phyloP scores from a whole-genome alignment of 2,797 vertebrate genomes.

The Myotis pilosus region DNA sequence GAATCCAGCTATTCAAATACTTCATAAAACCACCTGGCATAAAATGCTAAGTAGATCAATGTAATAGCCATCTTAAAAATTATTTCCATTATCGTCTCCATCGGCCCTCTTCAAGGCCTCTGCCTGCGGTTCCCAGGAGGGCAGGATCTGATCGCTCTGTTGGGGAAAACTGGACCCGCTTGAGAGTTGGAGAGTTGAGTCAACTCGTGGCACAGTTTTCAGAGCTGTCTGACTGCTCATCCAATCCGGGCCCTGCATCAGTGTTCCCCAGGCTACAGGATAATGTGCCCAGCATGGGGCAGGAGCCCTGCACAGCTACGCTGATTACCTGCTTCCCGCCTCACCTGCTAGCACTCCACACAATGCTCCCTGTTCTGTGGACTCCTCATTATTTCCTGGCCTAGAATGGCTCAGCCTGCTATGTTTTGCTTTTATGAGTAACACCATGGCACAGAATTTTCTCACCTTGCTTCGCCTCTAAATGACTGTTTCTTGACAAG shows the following conservation, averaged over 20 bases:
- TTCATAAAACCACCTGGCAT: slow-evolving; percentile 59
- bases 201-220: not conserved
- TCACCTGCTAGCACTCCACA: not conserved
- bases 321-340: not conserved
- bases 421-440: not conserved
- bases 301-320: not conserved
- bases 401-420: not conserved
- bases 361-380: not conserved
- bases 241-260: not conserved
- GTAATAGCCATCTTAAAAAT: slow-evolving; percentile 57
- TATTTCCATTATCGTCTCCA: slow-evolving; percentile 13
- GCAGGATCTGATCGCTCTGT: not conserved
- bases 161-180: not conserved
- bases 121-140: not conserved
- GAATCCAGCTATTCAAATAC: slow-evolving; percentile 56
- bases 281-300: not conserved
- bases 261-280: not conserved
- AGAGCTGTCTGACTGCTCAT: not conserved
- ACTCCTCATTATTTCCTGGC: not conserved
- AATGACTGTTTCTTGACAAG: not conserved
- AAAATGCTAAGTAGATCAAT: slow-evolving; percentile 42
- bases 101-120: not conserved
- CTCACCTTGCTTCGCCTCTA: not conserved
- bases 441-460: not conserved
- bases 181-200: not conserved